Evolutionary conservation across 2,888 invertebrate genomes (phyloP), one percentile per base, ranked within the genome.

Genomic region (Rhagium mordax): DNA sequence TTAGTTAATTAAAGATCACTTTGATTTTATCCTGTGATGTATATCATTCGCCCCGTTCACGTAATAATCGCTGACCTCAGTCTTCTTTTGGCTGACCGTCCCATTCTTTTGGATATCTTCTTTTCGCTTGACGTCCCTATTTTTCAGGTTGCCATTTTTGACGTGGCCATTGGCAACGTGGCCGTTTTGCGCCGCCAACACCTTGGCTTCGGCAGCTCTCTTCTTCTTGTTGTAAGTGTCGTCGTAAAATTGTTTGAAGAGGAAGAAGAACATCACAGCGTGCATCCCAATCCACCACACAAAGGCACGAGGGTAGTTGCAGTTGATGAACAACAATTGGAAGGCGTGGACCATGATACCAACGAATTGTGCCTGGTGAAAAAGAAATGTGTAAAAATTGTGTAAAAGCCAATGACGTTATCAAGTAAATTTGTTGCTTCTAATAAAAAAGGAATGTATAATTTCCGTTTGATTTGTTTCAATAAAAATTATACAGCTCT

Each of bases 261-360:
- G 91, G 91, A 96, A 94, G 91, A 96, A 95, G 93, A 98, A 98
- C 93, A 98, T 95, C 79, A 97, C 93, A 0, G 97, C 98, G 88
- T 98, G 98, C 90, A 95, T 93, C 71, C 97, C 97, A 86, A 98
- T 98, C 96, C 96, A 98, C 95, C 95, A 96, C 79, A 96, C 96
- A 88, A 96, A 96, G n/a, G 94, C 95, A 82, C 94, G 91, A 66
- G 98, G 98, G 89, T 97, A 98, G 88, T 96, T 93, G 91, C 98
- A 98, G 70, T 96, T 95, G 83, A 94, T 93, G 90, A 96, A 95
- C 80, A 98, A 90, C 79, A 98, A 91, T 86, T 96, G 96, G 93
- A 96, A 96, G 76, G 97, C 96, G 89, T 98, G 98, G 74, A 94
- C 89, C 93, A 97, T 96, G 81, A 97, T 96, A 70, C 93, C 91